A percentile compares a stretch with the other conserved stretches of the same genome.
Conservation (phyloP, 2,888 invertebrate species). For the Thumatha senex region DNA sequence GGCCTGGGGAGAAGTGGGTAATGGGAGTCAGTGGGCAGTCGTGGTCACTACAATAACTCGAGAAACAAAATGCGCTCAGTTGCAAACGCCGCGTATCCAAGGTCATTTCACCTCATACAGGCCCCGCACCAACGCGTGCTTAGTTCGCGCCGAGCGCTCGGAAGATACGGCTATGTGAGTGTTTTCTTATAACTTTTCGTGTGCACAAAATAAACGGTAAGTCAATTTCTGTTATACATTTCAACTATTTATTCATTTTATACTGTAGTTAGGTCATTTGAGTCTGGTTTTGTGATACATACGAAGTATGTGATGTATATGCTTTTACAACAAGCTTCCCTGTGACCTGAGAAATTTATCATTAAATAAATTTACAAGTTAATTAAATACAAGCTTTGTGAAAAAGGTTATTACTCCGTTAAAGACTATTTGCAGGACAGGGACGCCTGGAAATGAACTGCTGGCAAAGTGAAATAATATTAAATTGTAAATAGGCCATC, state of each 20-base stretch:
- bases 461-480: too few relatives aligned
- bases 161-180: not conserved
- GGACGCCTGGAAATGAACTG: too few relatives aligned
- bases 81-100: not conserved
- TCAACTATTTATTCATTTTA: not conserved
- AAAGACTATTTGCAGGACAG: too few relatives aligned
- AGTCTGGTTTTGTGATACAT: not conserved
- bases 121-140: not conserved
- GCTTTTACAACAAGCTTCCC: too few relatives aligned
- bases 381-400: too few relatives aligned
- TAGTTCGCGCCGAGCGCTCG: not conserved
- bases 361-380: too few relatives aligned
- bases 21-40: slow-evolving; percentile 3
- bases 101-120: not conserved
- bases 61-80: not conserved
- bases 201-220: slow-evolving; percentile 4
- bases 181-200: slow-evolving; percentile 3
- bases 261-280: slow-evolving; percentile 4
- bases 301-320: not conserved
- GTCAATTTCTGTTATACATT: slow-evolving; percentile 5
- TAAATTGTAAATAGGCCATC: too few relatives aligned
- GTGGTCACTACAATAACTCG: slow-evolving; percentile 1
- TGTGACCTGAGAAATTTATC: too few relatives aligned
- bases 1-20: too few relatives aligned
- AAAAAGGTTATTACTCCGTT: too few relatives aligned